Evolutionary conservation across 2,113 vertebrate species (phyloP).

Genomic region (Macaca fascicularis): DNA sequence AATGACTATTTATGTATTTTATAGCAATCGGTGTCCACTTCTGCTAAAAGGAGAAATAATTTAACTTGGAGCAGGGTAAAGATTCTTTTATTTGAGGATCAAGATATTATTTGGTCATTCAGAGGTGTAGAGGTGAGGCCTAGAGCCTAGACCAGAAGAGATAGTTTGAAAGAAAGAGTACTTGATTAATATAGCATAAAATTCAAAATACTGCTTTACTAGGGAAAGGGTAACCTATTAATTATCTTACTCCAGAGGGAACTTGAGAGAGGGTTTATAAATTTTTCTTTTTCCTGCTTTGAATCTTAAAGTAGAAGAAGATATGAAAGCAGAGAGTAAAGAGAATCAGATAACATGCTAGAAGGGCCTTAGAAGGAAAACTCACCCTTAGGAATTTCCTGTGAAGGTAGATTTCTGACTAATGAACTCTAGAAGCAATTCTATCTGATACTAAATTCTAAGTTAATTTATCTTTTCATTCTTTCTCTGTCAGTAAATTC

Average conservation of each 20-base stretch:
- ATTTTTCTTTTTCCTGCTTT: neutral
- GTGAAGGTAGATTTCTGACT: neutral
- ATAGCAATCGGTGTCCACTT: neutral
- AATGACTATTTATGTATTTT: neutral
- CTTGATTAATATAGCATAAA: neutral
- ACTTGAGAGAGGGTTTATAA: neutral
- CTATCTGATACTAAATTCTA: neutral
- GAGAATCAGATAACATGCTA: neutral
- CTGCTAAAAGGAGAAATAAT: neutral
- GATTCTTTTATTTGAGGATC: neutral
- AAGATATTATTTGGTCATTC: neutral
- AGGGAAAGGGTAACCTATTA: neutral
- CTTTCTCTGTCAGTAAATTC: neutral
- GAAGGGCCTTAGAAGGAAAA: neutral
- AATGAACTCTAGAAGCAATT: neutral
- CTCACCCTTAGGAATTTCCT: neutral
- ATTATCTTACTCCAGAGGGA: neutral
- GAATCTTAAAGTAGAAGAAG: neutral
- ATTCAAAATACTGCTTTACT: neutral
- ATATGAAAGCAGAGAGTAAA: neutral
- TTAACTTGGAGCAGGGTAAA: neutral
- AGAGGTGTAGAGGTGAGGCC: neutral
- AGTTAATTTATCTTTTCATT: neutral
- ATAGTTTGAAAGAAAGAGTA: neutral
- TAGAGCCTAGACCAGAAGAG: neutral